Percentiles rank a stretch among this genome's conserved stretches.
Conservation (phyloP, 37 sponge, comb jelly and placozoan species). For the Tethya wilhelma region DNA sequence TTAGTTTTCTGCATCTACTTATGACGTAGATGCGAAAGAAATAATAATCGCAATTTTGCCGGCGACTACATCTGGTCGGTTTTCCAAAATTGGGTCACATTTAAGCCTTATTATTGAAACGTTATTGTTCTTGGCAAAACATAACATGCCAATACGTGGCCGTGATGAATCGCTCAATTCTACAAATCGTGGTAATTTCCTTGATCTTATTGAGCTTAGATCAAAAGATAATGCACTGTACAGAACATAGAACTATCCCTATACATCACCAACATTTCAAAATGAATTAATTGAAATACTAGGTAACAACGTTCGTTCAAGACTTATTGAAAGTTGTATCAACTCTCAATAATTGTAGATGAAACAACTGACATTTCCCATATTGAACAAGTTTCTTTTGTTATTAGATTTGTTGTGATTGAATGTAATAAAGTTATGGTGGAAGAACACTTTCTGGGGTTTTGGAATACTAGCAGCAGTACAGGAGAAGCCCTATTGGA, state of each 20-base stretch:
- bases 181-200: slow-evolving; percentile 1
- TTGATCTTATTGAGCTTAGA: neutral
- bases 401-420: neutral
- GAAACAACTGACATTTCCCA: neutral
- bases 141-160: neutral
- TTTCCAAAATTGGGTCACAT: no score
- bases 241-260: neutral
- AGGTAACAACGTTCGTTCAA: neutral
- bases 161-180: neutral
- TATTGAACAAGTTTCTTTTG: neutral
- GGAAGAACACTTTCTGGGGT: neutral
- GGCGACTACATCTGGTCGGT: no score
- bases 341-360: no score
- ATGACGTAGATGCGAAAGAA: no score
- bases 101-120: neutral
- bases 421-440: neutral
- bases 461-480: neutral
- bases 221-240: neutral
- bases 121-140: neutral
- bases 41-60: no score
- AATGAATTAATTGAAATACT: neutral
- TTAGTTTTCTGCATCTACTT: no score
- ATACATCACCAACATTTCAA: neutral
- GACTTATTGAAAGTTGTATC: neutral
- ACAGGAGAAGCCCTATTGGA: neutral